Conservation (phyloP, 2,797 vertebrate genomes). For the Lepilemur septentrionalis region DNA sequence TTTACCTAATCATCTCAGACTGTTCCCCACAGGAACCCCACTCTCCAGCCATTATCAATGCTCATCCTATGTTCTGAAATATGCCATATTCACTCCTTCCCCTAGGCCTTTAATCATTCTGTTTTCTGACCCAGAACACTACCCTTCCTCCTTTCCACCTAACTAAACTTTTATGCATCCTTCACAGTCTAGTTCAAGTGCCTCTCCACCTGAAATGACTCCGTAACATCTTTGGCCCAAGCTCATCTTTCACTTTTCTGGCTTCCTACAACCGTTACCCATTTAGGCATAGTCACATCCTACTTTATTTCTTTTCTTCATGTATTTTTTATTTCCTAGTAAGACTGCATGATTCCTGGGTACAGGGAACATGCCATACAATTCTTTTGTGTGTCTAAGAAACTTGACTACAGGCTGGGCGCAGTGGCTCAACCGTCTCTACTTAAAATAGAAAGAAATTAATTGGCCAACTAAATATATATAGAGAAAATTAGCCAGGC, state of each 20-base stretch:
- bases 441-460: too few relatives aligned
- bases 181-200: background rate
- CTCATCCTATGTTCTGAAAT: background rate
- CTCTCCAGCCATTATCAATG: background rate
- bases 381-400: background rate
- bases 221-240: background rate
- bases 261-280: background rate
- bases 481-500: too few relatives aligned
- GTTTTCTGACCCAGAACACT: background rate
- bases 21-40: background rate
- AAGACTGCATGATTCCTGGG: slow-evolving; percentile 3
- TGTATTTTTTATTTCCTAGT: slow-evolving; percentile 16
- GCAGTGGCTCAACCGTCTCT: too few relatives aligned
- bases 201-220: background rate
- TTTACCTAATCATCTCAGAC: slow-evolving; percentile 15
- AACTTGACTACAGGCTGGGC: background rate
- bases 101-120: background rate
- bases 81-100: background rate
- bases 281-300: background rate
- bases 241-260: background rate
- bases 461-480: too few relatives aligned
- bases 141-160: background rate
- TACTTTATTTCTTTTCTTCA: background rate
- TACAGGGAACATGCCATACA: background rate
- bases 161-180: background rate